Evolutionary conservation across 37 sponge, comb jelly and placozoan genomes (phyloP), one percentile per base, ranked within the genome.

Genomic region (Eunapius fragilis): DNA sequence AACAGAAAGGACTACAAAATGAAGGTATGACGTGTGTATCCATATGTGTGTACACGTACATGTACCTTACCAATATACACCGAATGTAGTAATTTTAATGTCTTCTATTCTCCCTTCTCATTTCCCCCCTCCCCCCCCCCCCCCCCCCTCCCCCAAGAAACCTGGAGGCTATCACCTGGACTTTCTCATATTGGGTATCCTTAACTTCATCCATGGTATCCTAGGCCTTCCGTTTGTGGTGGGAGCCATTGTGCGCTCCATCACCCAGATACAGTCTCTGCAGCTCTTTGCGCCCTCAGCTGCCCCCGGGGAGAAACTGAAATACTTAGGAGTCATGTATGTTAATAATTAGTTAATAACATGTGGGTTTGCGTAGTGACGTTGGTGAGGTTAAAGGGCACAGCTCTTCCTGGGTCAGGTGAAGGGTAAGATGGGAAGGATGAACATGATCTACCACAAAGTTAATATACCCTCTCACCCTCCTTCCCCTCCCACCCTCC

Each of bases 181-280:
- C 32, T 50, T 97, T 28, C 74, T 96, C 10, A 78, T 97, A 25
- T 92, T 93, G 22, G 87, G 87, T 25, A 27, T 82, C 19, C 74
- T 95, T 35, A 70, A 87, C 17, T 90, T 70, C 31, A 24, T 96
- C 25, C 96, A 84, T 78, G 88, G 94, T 14, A 26, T 89, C 12
- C 80, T 97, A 37, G 98, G 98, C 25, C 77, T 97, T 31, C 98
- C 98, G 33, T 97, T 94, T 96, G 86, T 97, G 6, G 88, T 89
- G 2, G 96, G 91, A 26, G 96, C 94, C 38, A 93, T 94, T 31
- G 90, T 97, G 13, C 86, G 89, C 74, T 95, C 98, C 58, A 79
- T 96, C 31, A 50, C 91, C 0, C 91, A 90, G 69, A 85, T 96
- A 12, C 88, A 97, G 77, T 84, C 89, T 69, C 84, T 97, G 49